A percentile compares a stretch with the other conserved stretches of the same genome.
Conservation (phyloP, 2,797 vertebrate species). For the Lophius americanus region DNA sequence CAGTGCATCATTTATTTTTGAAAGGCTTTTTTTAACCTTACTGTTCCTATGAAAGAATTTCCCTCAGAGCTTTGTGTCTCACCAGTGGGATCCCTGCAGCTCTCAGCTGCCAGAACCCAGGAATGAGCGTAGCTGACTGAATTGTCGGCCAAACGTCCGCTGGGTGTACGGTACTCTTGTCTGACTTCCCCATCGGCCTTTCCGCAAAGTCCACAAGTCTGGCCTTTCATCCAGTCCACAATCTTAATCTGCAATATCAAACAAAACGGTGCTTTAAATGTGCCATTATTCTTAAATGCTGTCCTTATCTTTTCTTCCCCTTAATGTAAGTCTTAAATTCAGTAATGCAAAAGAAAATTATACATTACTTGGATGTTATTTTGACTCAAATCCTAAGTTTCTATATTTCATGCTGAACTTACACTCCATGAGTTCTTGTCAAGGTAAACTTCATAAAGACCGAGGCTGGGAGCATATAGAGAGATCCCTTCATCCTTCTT, state of each 20-base stretch:
- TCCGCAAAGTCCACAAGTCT: conserved; percentile 87
- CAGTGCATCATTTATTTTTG: too few relatives aligned
- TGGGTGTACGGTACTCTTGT: conserved; percentile 82
- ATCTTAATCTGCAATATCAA: conserved; percentile 72
- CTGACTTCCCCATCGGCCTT: conserved; percentile 82
- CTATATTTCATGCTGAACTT: neutral
- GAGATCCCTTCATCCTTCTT: conserved; percentile 69
- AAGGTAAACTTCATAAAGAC: conserved; percentile 82
- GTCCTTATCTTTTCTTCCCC: too few relatives aligned
- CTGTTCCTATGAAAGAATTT: neutral
- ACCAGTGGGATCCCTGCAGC: conserved; percentile 77
- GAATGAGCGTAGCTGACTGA: conserved; percentile 81
- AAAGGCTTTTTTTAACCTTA: too few relatives aligned
- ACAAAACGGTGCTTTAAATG: too few relatives aligned
- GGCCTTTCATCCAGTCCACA: conserved; percentile 85
- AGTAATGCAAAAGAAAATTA: neutral
- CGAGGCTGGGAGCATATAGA: conserved; percentile 73
- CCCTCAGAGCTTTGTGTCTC: conserved; percentile 16
- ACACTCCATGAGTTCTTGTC: conserved; percentile 73
- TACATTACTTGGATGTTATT: neutral
- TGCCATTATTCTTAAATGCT: too few relatives aligned
- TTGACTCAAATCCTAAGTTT: neutral
- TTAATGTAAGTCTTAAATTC: too few relatives aligned
- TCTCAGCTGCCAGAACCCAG: conserved; percentile 82
- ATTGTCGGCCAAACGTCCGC: conserved; percentile 71